Evolutionary conservation across 30 jellyfish, hydroid and myxozoan genomes (phyloP).

Genomic region (Cassiopea andromeda): DNA sequence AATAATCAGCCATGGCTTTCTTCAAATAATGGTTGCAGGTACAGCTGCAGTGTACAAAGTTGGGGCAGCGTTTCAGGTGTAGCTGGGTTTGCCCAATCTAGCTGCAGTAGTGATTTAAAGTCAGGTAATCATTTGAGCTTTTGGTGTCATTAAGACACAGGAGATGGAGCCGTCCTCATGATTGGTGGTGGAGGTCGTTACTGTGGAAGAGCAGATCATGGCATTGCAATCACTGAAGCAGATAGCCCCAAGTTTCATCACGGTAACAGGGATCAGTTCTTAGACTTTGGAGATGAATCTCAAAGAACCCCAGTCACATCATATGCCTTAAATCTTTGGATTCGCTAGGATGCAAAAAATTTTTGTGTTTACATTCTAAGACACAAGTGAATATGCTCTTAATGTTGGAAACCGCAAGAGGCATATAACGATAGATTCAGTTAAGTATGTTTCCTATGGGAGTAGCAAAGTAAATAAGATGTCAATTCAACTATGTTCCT

Average conservation of each 20-base stretch:
- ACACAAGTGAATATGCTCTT: neutral
- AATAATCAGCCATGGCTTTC: conserved; percentile 2
- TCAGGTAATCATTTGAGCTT: neutral
- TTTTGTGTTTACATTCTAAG: neutral
- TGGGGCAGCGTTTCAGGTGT: conserved; percentile 15
- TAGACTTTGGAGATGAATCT: conserved; percentile 17
- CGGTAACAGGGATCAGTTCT: neutral
- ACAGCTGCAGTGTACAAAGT: neutral
- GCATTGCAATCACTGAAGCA: conserved; percentile 7
- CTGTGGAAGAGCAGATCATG: conserved; percentile 23
- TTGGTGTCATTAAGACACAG: conserved; percentile 36
- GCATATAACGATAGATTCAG: no score
- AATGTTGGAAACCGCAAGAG: no score
- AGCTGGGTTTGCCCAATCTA: conserved; percentile 2
- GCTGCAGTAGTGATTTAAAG: conserved; percentile 8
- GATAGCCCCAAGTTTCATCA: neutral
- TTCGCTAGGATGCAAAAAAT: neutral
- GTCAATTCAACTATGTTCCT: no score
- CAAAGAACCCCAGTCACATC: neutral
- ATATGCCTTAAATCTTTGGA: conserved; percentile 23
- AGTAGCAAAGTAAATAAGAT: no score
- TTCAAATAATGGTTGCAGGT: conserved; percentile 5
- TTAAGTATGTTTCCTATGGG: no score
- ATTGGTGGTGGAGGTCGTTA: conserved; percentile 6
- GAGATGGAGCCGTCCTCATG: conserved; percentile 22